phyloP scores from a whole-genome alignment of 2,113 vertebrate species.

The Phyllostomus hastatus region DNA sequence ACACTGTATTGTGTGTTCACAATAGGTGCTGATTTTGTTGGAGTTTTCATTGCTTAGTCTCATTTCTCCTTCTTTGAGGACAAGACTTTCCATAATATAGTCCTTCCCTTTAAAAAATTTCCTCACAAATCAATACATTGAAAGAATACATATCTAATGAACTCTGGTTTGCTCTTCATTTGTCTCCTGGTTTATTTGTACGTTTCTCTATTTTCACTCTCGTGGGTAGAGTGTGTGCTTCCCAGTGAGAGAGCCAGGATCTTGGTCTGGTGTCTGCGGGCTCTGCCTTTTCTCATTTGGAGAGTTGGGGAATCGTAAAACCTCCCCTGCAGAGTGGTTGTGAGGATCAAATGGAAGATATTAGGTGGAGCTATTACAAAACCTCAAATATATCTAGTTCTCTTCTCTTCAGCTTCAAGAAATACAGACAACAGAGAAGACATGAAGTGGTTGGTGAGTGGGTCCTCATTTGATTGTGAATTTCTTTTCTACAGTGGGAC shows the following conservation, averaged over 20 bases:
- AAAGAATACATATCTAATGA: background rate
- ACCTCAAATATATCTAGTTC: background rate
- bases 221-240: background rate
- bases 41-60: background rate
- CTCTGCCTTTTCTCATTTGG: background rate
- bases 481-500: constrained; percentile 81
- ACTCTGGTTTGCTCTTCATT: background rate
- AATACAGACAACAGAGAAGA: background rate
- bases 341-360: background rate
- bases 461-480: background rate
- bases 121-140: background rate
- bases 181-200: background rate
- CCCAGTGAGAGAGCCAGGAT: background rate
- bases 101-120: background rate
- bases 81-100: background rate
- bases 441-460: background rate
- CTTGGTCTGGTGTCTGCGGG: background rate
- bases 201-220: background rate
- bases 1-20: no score
- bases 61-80: background rate
- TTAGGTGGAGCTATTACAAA: background rate
- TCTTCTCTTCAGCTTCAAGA: background rate
- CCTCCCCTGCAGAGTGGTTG: background rate
- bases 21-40: background rate
- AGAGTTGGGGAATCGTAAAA: background rate